Evolutionary conservation across 1,140 invertebrate species (phyloP), one percentile per base, ranked within the genome.

Genomic region (Drosophila pseudoobscura): DNA sequence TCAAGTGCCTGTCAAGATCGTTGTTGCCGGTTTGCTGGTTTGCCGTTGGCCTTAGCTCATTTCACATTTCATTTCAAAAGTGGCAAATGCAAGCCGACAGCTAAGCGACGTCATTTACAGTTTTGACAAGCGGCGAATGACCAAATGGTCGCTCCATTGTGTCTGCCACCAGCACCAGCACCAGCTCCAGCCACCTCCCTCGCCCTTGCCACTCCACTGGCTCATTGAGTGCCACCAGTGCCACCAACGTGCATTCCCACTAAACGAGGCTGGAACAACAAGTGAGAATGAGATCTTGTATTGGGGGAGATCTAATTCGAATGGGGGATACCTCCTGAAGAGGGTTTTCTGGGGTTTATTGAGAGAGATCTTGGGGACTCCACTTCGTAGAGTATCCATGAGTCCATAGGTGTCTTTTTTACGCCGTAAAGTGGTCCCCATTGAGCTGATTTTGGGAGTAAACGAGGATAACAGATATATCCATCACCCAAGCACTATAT

Each of bases 31-130:
- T 4, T 59, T 52, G 59, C 44, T 46, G 46, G 17, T 17, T 58
- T 47, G 45, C 24, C 47, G 56, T 44, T 20, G 31, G 52, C 63
- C 56, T 59, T 54, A 63, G 59, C 78, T 82, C 69, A 83, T 82
- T 83, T 69, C 70, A 75, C 69, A 83, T 82, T 83, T 69, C 70
- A 75, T 75, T 75, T 75, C 59, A 82, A 75, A 73, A 61, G 77
- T 72, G 82, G 79, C 79, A 83, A 83, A 83, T 83, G 79, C 79
- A 78, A 84, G 75, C 79, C 71, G 79, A 83, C 79, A 83, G 79
- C 79, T 77, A 82, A 85, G 83, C 78, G 82, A 88, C 82, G 82
- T 85, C 82, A 85, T 85, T 85, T 85, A 80, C 74, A 75, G 66
- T 80, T 85, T 85, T 85, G 80, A 85, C 80, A 84, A 80, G 80